A percentile compares a stretch with the other conserved stretches of the same genome.
Evolutionary conservation across 2,888 invertebrate genomes (phyloP).

Genomic region (Heliconius cydno): DNA sequence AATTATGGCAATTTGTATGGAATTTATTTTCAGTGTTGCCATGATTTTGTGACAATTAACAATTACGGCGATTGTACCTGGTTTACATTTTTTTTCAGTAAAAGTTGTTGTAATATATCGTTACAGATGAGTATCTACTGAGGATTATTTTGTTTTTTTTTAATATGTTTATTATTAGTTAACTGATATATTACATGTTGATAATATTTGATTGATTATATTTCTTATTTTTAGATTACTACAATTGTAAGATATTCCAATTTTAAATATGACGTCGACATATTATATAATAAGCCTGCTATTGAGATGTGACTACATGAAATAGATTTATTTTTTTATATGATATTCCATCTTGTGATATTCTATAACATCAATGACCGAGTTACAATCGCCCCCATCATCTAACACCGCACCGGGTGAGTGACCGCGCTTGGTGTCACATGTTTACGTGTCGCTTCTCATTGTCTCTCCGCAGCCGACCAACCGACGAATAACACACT

Average conservation of each 20-base stretch:
- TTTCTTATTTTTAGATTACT: slow-evolving; percentile 1
- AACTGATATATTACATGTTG: neutral
- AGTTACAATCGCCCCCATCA: slow-evolving; percentile 49
- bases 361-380: neutral
- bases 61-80: slow-evolving; percentile 49
- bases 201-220: neutral
- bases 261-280: neutral
- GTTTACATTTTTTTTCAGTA: neutral
- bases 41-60: slow-evolving; percentile 46
- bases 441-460: slow-evolving; percentile 78
- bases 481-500: slow-evolving; percentile 77
- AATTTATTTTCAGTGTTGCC: slow-evolving; percentile 38
- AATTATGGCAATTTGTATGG: slow-evolving; percentile 43
- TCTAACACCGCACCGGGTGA: slow-evolving; percentile 66
- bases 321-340: too few species aligned
- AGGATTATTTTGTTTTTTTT: neutral
- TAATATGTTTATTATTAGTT: neutral
- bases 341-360: too few species aligned
- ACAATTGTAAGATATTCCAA: neutral
- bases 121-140: neutral
- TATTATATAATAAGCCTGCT: neutral
- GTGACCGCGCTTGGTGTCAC: slow-evolving; percentile 64
- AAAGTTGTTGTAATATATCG: neutral
- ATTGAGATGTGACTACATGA: too few species aligned
- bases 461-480: slow-evolving; percentile 75